Evolutionary conservation across 2,888 invertebrate genomes (phyloP), one percentile per base, ranked within the genome.

Genomic region (Lathronympha strigana): DNA sequence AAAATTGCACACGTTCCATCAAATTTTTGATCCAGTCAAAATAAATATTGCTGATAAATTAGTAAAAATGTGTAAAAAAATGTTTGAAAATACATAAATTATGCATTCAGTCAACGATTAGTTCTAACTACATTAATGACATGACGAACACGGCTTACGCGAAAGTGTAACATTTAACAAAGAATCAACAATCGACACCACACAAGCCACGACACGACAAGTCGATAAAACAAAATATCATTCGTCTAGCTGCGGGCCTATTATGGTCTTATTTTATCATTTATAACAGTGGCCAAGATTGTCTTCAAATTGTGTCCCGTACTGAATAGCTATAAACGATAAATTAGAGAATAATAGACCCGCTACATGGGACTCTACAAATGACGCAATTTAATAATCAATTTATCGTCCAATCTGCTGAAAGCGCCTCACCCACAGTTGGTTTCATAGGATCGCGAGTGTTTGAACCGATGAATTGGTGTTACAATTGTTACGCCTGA

Each of bases 21-120:
- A 90, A 82, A 81, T 81, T 75, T 88, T 89, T 90, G 91, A 91
- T 90, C 90, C 90, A 90, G 90, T 90, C 90, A 90, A 90, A 89
- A 76, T 78, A 77, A 78, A 72, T 73, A 78, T 77, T 76, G 72
- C 72, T 72, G 71, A 69, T 74, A 74, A 76, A 79, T 77, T 77
- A 81, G 80, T 73, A 82, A 81, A 77, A 76, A 43, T 76, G 76
- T 76, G 80, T 80, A 78, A 82, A 84, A 81, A 80, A 83, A 76
- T 8, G 79, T 77, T 78, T 79, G 80, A 75, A 82, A 82, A 79
- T 77, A 79, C 76, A 87, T 85, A 87, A 86, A 87, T 86, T 83
- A 88, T 83, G 82, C 84, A 84, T 82, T 80, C 89, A 88, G 88
- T 88, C 89, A 84, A 86, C 82, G 79, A 73, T 73, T 72, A 72